Conservation (phyloP, 2,888 invertebrate species). For the Pterobdella sp. region DNA sequence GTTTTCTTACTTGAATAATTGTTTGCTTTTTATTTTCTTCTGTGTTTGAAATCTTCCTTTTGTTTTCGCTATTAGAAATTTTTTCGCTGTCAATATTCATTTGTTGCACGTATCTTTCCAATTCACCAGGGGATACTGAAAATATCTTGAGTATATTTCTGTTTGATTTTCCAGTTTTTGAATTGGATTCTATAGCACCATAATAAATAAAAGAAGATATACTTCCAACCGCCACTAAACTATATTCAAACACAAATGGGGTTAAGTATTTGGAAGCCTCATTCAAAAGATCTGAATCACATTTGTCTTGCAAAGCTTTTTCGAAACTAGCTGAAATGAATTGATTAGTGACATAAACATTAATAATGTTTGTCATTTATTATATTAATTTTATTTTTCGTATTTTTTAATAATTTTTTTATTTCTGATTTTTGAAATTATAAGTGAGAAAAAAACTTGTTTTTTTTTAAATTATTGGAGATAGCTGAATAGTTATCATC, state of each 20-base stretch:
- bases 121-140: constrained; percentile 15
- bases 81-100: not conserved
- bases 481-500: too few relatives aligned
- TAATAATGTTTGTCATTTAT: too few relatives aligned
- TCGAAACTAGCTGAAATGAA: constrained; percentile 2
- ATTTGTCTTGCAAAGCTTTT: constrained; percentile 19
- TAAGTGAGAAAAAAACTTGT: too few relatives aligned
- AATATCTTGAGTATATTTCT: constrained; percentile 21
- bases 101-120: constrained; percentile 4
- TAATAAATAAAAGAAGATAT: constrained; percentile 57
- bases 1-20: too few relatives aligned
- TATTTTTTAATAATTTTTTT: not conserved
- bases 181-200: constrained; percentile 13
- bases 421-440: too few relatives aligned
- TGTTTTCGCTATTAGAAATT: not conserved
- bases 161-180: not conserved
- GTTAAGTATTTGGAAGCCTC: constrained; percentile 65
- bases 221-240: constrained; percentile 85
- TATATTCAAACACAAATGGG: constrained; percentile 90
- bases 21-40: not conserved
- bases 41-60: not conserved
- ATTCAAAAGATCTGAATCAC: constrained; percentile 18
- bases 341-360: too few relatives aligned
- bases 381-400: not conserved
- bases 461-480: too few relatives aligned